phyloP scores from a whole-genome alignment of 2,797 vertebrate genomes.

The Brachyrhaphis roseni region DNA sequence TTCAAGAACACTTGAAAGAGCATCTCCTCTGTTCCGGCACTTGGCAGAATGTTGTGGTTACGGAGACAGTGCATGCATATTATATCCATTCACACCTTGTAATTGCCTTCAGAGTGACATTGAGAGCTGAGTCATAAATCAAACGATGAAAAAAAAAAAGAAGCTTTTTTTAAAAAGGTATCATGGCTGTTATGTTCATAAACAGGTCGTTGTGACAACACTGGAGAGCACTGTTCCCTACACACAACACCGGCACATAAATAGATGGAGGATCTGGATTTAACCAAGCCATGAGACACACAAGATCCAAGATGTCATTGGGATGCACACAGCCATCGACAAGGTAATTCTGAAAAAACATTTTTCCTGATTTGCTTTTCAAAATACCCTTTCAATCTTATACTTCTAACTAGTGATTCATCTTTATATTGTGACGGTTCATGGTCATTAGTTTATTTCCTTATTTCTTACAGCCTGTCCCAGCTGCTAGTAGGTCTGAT shows the following conservation, averaged over 20 bases:
- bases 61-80: slow-evolving; percentile 69
- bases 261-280: slow-evolving; percentile 16
- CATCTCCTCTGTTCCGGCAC: slow-evolving; percentile 65
- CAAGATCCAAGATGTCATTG: slow-evolving; percentile 18
- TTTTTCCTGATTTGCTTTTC: no score
- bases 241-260: not conserved
- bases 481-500: no score
- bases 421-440: no score
- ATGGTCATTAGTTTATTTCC: no score
- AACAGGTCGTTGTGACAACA: slow-evolving; percentile 70
- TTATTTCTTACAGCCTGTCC: no score
- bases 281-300: slow-evolving; percentile 15
- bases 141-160: slow-evolving; percentile 52
- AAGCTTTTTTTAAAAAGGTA: slow-evolving; percentile 63
- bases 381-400: no score
- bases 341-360: not conserved
- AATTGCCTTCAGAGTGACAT: slow-evolving; percentile 80
- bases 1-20: slow-evolving; percentile 75
- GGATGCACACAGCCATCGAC: slow-evolving; percentile 15
- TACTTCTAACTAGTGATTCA: no score
- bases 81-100: slow-evolving; percentile 79
- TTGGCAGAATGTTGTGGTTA: slow-evolving; percentile 69
- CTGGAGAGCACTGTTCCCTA: slow-evolving; percentile 27
- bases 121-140: slow-evolving; percentile 77
- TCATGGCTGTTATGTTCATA: slow-evolving; percentile 57